phyloP scores from a whole-genome alignment of 2,888 invertebrate genomes.

The Tipula confusa region DNA sequence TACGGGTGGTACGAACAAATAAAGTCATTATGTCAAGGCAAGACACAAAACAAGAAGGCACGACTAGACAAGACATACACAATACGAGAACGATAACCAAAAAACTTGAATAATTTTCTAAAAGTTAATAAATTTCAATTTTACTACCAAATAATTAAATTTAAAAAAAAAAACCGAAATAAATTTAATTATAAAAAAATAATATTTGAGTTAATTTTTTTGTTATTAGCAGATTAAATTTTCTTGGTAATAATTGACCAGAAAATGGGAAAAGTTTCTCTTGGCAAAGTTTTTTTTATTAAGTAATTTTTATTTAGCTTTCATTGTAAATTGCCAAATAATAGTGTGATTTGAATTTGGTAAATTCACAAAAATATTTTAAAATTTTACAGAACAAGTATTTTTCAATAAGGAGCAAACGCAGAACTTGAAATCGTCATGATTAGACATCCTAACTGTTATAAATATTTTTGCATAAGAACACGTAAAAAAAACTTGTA shows the following conservation, averaged over 20 bases:
- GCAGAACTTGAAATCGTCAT: too few species aligned
- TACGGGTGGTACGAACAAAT: neutral
- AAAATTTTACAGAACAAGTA: too few species aligned
- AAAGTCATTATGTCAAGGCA: slow-evolving; percentile 3
- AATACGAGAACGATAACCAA: neutral
- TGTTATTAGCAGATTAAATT: neutral
- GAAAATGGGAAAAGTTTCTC: slow-evolving; percentile 1
- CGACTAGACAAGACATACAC: neutral
- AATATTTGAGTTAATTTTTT: neutral
- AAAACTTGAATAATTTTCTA: neutral
- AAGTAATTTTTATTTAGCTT: neutral
- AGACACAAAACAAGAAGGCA: neutral
- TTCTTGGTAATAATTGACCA: slow-evolving; percentile 5
- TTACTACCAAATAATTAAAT: neutral
- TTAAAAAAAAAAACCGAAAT: neutral
- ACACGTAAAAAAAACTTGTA: too few species aligned
- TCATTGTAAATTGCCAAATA: too few species aligned
- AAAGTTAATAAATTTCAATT: neutral
- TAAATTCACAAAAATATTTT: too few species aligned
- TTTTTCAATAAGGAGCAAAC: too few species aligned
- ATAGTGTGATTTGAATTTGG: too few species aligned
- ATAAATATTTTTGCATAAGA: too few species aligned
- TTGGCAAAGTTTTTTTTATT: neutral
- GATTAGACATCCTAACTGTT: too few species aligned
- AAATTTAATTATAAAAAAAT: neutral